Evolutionary conservation across 2,113 vertebrate genomes (phyloP).

Genomic region (Cyanistes caeruleus): DNA sequence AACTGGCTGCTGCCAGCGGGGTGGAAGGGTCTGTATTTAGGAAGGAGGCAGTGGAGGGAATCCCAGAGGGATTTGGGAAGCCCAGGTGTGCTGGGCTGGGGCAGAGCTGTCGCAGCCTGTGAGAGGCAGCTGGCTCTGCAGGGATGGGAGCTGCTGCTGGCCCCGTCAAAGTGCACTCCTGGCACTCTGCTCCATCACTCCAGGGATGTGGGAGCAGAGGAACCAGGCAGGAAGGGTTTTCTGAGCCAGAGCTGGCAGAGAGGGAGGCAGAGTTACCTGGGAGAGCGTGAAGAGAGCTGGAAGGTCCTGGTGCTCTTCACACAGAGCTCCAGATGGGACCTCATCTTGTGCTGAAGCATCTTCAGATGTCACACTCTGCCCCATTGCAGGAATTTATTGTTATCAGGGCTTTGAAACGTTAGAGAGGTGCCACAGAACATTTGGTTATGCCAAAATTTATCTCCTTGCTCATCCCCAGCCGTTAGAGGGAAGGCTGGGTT

Average conservation of each 20-base stretch:
- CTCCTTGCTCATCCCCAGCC: neutral
- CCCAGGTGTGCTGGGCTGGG: rapidly evolving
- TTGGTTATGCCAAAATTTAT: neutral
- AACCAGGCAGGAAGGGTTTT: neutral
- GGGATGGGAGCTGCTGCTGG: neutral
- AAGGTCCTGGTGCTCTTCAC: neutral
- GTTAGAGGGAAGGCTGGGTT: neutral
- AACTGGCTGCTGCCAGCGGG: neutral
- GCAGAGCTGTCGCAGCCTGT: neutral
- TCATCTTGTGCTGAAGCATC: neutral
- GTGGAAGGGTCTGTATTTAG: neutral
- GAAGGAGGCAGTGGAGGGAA: neutral
- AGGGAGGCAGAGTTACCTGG: neutral
- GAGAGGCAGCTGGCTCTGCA: neutral
- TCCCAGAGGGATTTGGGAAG: neutral
- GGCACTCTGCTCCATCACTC: rapidly evolving
- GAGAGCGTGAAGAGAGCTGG: neutral
- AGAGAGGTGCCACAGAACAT: neutral
- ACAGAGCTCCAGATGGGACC: neutral
- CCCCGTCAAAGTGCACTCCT: neutral
- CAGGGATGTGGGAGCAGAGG: neutral
- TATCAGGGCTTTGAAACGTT: neutral
- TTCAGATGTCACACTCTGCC: neutral
- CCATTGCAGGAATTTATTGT: neutral
- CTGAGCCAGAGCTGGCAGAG: neutral